A percentile compares a stretch with the other conserved stretches of the same genome.
Evolutionary conservation across 2,797 vertebrate species (phyloP).

Genomic region (Hapalemur alaotrensis): DNA sequence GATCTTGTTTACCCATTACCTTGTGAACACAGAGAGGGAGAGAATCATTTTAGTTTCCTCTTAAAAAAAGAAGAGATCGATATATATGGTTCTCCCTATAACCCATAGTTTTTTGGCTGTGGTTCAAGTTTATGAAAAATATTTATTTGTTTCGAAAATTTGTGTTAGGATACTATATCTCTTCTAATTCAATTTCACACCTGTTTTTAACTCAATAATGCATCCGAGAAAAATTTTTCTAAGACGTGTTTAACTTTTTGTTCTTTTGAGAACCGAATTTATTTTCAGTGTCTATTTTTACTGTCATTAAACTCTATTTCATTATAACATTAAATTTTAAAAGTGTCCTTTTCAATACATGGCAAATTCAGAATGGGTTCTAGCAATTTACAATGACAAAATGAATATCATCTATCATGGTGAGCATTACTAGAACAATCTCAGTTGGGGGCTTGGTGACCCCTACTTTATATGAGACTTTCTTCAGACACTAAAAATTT

Average conservation of each 20-base stretch:
- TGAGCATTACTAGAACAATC: background rate
- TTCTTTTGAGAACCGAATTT: background rate
- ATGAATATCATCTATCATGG: background rate
- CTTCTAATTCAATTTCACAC: background rate
- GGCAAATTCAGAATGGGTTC: background rate
- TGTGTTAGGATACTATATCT: background rate
- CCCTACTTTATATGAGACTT: background rate
- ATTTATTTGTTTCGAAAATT: background rate
- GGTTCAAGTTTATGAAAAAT: background rate
- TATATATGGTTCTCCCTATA: background rate
- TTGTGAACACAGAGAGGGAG: background rate
- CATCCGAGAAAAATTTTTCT: background rate
- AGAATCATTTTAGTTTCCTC: background rate
- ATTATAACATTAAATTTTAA: constrained; percentile 24
- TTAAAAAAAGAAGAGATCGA: background rate
- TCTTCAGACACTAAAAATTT: background rate
- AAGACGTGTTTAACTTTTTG: background rate
- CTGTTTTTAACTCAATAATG: background rate
- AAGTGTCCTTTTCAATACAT: background rate
- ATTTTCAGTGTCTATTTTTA: constrained; percentile 23
- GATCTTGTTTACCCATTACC: background rate
- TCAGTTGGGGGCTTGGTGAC: background rate
- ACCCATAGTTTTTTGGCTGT: background rate
- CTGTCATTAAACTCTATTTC: background rate
- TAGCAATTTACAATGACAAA: background rate